Percentiles rank a stretch among this genome's conserved stretches.
phyloP scores from a whole-genome alignment of 2,797 vertebrate genomes.

The Mormyrops boulengeri region DNA sequence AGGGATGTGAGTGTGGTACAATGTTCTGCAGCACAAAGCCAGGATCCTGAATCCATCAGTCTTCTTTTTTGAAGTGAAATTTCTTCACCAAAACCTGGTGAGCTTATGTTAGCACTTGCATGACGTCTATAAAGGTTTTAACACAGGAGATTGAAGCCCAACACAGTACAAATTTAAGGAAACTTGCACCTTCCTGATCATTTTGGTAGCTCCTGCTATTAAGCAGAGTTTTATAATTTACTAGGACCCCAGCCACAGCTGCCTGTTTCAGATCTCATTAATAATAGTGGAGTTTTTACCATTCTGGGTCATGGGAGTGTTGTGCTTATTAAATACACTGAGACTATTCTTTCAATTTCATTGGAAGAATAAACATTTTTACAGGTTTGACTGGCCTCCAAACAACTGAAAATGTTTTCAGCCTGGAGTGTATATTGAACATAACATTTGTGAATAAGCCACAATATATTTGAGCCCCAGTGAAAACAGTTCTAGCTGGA shows the following conservation, averaged over 20 bases:
- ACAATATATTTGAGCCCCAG: constrained; percentile 23
- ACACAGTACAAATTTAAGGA: background rate
- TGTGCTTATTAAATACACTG: background rate
- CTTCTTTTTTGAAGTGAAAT: background rate
- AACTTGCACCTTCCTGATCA: background rate
- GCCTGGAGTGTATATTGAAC: constrained; percentile 25
- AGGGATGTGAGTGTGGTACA: background rate
- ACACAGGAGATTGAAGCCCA: background rate
- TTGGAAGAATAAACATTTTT: constrained; percentile 23
- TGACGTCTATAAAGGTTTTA: background rate
- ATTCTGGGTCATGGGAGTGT: background rate
- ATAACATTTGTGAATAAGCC: constrained; percentile 36
- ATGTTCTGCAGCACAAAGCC: background rate
- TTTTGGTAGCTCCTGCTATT: background rate
- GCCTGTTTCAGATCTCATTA: background rate
- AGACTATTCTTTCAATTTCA: constrained; percentile 29
- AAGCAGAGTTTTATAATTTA: background rate
- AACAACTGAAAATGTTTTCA: constrained; percentile 25
- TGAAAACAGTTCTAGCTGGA: background rate
- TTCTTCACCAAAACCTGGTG: background rate
- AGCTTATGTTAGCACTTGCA: background rate
- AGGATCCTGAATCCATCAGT: background rate
- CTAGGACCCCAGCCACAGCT: background rate
- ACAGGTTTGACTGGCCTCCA: constrained; percentile 27
- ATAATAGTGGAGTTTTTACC: background rate